phyloP scores from a whole-genome alignment of 2,113 vertebrate genomes.

The Pogona vitticeps region DNA sequence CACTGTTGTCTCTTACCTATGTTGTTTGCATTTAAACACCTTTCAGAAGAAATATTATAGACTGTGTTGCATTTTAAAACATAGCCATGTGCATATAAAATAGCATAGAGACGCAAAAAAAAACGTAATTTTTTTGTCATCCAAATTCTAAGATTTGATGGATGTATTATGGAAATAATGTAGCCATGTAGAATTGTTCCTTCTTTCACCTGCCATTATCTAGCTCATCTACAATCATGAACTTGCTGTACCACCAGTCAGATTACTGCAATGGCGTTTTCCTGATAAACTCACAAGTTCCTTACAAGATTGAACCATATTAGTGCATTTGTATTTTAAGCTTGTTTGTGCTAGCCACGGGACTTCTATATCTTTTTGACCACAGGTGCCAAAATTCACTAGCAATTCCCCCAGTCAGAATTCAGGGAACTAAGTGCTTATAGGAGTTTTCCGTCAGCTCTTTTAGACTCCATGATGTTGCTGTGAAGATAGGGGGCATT shows the following conservation, averaged over 20 bases:
- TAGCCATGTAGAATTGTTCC: neutral
- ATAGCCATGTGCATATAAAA: neutral
- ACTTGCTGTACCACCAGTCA: neutral
- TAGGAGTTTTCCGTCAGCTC: no score
- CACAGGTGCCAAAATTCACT: neutral
- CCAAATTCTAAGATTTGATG: neutral
- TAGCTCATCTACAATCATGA: neutral
- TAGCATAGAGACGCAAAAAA: neutral
- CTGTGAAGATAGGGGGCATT: no score
- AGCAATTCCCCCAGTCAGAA: no score
- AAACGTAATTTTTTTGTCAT: neutral
- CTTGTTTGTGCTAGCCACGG: no score
- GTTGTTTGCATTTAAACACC: neutral
- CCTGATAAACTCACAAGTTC: neutral
- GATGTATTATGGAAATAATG: neutral
- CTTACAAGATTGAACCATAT: neutral
- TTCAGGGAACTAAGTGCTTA: no score
- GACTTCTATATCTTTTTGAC: neutral
- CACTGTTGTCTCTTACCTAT: neutral
- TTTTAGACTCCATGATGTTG: no score
- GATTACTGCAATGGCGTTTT: neutral
- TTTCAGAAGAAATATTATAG: constrained; percentile 7
- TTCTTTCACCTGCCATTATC: neutral
- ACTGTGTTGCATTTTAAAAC: neutral
- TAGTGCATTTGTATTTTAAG: neutral